Evolutionary conservation across 2,113 vertebrate genomes (phyloP).

Genomic region (Callopanchax toddi): DNA sequence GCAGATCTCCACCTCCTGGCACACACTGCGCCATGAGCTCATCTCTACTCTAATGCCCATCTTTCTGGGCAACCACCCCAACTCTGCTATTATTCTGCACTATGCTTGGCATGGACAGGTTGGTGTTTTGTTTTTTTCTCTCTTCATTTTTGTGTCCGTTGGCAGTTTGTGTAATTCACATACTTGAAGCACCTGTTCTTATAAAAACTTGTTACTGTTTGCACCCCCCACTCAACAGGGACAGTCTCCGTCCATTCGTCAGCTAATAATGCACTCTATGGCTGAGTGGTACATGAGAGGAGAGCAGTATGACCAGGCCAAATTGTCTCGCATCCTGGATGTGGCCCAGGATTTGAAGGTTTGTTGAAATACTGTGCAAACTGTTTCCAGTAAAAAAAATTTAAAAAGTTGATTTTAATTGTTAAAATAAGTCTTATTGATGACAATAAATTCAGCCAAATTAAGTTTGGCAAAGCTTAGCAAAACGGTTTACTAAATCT

Average conservation of each 20-base stretch:
- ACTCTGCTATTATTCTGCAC: constrained; percentile 99
- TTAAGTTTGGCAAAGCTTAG: too few relatives aligned
- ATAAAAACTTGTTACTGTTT: background rate
- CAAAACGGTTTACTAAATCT: too few relatives aligned
- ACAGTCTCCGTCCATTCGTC: constrained; percentile 98
- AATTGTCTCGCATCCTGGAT: constrained; percentile 96
- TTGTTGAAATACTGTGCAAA: background rate
- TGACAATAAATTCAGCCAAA: too few relatives aligned
- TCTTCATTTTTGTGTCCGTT: background rate
- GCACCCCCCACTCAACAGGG: constrained; percentile 77
- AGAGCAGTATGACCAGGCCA: constrained; percentile 98
- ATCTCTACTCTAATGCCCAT: constrained; percentile 99
- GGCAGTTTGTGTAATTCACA: background rate
- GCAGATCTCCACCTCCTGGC: constrained; percentile 98
- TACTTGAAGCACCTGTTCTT: background rate
- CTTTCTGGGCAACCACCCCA: constrained; percentile 98
- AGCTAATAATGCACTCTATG: constrained; percentile 99
- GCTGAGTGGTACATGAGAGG: constrained; percentile 99
- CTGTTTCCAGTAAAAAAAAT: too few relatives aligned
- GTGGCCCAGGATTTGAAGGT: constrained; percentile 99
- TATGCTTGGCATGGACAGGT: constrained; percentile 99
- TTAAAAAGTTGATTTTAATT: too few relatives aligned
- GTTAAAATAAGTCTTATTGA: too few relatives aligned
- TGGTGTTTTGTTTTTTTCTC: constrained; percentile 37
- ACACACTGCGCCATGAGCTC: constrained; percentile 96